Base-by-base conservation (phyloP, 1,140 invertebrate genomes). In the Drosophila tsacasi region DNA sequence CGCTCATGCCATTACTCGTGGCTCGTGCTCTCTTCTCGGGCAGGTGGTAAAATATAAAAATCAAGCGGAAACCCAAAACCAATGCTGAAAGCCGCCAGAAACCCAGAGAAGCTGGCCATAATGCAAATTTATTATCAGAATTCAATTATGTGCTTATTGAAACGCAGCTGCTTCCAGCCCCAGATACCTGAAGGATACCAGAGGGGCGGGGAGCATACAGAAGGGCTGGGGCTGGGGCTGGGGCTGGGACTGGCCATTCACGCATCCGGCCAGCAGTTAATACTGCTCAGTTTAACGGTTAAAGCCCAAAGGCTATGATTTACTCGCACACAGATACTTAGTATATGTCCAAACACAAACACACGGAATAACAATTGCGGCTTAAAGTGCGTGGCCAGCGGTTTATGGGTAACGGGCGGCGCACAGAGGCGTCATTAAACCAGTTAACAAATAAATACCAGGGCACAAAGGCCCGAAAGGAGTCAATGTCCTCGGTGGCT, bases 121-220 rank as follows among this genome's bases (percentile, higher is more conserved):
- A 90, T 90, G 86, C 86, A 90, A 90, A 90, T 90, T 90, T 90
- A 90, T 90, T 83, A 90, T 90, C 86, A 91, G 86, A 90, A 90
- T 90, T 90, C 86, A 90, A 90, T 90, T 90, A 90, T 91, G 87
- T 91, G 87, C 86, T 91, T 90, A 90, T 90, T 89, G 84, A 79
- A 89, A 90, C 83, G 87, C 86, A 86, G 86, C 87, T 90, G 87
- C 76, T 90, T 66, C 80, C 76, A 76, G 35, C 40, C 7, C 25
- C 50, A 52, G 52, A 65, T 77, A 84, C 72, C 81, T 73, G 80
- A 23, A 60, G 37, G 42, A 50, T 47, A 52, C 42, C 61, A 57
- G 58, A 30, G 25, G 32, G 25, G 21, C 15, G 12, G 13, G 6
- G n/a, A 35, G 25, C 40, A 32, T 15, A 15, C 17, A 17, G 15